Conservation (phyloP, 2,797 vertebrate genomes). For the Poecilia gillii region DNA sequence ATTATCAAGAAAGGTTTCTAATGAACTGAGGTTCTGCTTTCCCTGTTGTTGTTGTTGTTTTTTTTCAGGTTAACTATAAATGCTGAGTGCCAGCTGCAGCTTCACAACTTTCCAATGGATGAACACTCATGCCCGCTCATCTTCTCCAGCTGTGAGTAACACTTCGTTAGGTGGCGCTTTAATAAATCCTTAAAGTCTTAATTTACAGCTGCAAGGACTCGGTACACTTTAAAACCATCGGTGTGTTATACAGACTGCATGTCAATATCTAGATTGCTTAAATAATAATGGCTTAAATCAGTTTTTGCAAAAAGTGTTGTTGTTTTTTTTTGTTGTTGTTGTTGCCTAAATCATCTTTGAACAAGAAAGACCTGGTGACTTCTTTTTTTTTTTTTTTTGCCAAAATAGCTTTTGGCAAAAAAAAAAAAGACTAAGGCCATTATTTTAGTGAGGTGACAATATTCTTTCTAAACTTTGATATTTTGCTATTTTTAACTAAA, state of each 20-base stretch:
- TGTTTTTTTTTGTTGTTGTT: no score
- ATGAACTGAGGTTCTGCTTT: neutral
- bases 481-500: neutral
- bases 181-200: neutral
- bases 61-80: slow-evolving; percentile 92
- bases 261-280: neutral
- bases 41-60: neutral
- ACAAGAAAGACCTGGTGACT: no score
- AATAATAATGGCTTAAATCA: no score
- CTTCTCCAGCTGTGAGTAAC: slow-evolving; percentile 98
- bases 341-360: no score
- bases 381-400: no score
- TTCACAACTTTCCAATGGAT: slow-evolving; percentile 98
- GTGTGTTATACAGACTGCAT: neutral
- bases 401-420: no score
- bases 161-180: neutral
- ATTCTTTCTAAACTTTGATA: neutral
- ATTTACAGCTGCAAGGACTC: neutral
- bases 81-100: slow-evolving; percentile 93
- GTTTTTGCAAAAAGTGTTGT: no score
- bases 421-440: no score
- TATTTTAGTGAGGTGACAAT: neutral
- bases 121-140: slow-evolving; percentile 95
- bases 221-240: neutral
- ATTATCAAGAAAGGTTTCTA: neutral